Evolutionary conservation across 2,797 vertebrate species (phyloP), one percentile per base, ranked within the genome.

Genomic region (Melanotaenia pygmaea): DNA sequence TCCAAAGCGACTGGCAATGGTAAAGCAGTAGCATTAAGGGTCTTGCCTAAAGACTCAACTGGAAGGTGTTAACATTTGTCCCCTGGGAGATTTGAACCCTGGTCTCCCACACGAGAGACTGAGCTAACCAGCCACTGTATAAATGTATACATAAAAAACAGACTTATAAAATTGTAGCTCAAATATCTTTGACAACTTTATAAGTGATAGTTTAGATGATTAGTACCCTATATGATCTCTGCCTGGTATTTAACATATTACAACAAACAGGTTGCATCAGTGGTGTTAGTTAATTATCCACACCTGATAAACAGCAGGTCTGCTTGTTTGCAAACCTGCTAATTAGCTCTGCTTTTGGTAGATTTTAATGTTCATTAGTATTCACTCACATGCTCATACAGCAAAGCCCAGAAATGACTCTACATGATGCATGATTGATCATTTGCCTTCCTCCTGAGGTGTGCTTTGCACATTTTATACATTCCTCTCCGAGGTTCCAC

Each of bases 401-500:
- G 69, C 30, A 59, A 59, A 77, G 65, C 43, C 12, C 22, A 53
- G 12, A 54, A 64, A 79, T 81, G 65, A 80, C 11, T n/a, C 47
- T 67, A 16, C 79, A 76, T 64, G 77, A 78, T 54, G 74, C 53
- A 62, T 67, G 67, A 64, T 67, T 4, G 47, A 50, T 22, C 47
- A 22, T 50, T 72, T 74, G 65, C 81, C 80, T 69, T 82, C 60
- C 72, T 77, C 69, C 69, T 70, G 70, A 86, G 72, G 74, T 68
- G 30, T 56, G 80, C 82, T 57, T 57, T 57, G 54, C 24, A 57
- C 54, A 32, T 57, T 57, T 28, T 57, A 57, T 30, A 22, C 22
- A 12, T 53, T 24, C 22, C 5, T 57, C 54, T 32, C 14, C 18
- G 14, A 57, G 81, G 65, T 82, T 86, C 51, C 60, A 53, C 84